Base-by-base conservation (phyloP, 2,113 vertebrate species). In the Bungarus multicinctus region DNA sequence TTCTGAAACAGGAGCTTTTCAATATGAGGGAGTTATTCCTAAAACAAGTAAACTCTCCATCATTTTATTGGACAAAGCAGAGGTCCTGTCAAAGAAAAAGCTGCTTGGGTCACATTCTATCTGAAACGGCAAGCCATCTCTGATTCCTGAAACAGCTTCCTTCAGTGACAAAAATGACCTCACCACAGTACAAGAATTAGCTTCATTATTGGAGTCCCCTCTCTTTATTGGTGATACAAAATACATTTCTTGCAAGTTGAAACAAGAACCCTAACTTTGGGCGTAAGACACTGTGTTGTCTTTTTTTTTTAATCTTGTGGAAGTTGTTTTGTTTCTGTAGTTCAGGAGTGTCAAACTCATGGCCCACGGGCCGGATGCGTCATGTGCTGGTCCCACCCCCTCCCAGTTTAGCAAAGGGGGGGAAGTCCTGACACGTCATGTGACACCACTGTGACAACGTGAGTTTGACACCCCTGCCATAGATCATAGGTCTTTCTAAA, bases 291-390 rank as follows among this genome's bases (percentile, higher is more conserved):
- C 0, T 3, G 30, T 58, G 4, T 94, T 93, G 88, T 96, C 16
- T 96, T 96, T 96, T 34, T 96, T 43, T 96, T 94, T 94, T 92
- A 39, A 47, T 88, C 94, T 96, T 96, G 94, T 95, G 96, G 94
- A 97, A 94, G 93, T 94, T 93, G 52, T 89, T 94, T 93, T 96
- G 94, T 94, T 96, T 96, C 93, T 88, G 60, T 69, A 92, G 92
- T 43, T 25, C 57, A 58, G 7, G 8, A 5, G 23, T 9, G 57
- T 58, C 57, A 58, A 58, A 58, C 57, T 25, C 7, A 58, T 9
- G 23, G 7, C 57, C 20, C 20, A 0, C 18, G 4, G 18, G 18
- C 54, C 54, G 1, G 47, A 47, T 47, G 47, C 1, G 47, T 47
- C 47, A 47, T 47, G 47, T 47, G 47, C 50, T 52, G 9, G 9